Percentiles rank a stretch among this genome's conserved stretches.
Evolutionary conservation across 2,888 invertebrate species (phyloP).

Genomic region (Dicyrtomina minuta): DNA sequence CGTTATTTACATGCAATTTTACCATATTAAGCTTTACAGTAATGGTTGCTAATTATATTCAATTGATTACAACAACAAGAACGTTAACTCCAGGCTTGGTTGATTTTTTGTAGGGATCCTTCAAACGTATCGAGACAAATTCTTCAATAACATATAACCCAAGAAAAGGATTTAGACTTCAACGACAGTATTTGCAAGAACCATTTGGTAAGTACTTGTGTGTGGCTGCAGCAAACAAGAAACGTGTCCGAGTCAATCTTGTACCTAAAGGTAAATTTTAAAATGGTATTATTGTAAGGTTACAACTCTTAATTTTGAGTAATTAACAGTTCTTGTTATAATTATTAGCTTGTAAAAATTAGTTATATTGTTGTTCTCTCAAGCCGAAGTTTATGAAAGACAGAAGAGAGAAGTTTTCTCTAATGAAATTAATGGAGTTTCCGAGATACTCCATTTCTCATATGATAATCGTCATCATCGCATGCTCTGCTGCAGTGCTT

Average conservation of each 20-base stretch:
- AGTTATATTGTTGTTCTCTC: too few species aligned
- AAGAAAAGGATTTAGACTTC: constrained; percentile 44
- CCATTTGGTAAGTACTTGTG: constrained; percentile 48
- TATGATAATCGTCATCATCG: constrained; percentile 46
- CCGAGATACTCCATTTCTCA: constrained; percentile 38
- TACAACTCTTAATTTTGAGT: too few species aligned
- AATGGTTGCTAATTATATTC: too few species aligned
- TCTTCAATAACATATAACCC: constrained; percentile 43
- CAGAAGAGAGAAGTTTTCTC: background rate
- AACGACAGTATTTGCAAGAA: constrained; percentile 36
- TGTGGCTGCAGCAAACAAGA: constrained; percentile 37
- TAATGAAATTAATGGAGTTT: constrained; percentile 1
- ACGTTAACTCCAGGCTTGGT: too few species aligned
- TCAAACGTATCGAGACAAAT: constrained; percentile 36
- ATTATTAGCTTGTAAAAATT: too few species aligned
- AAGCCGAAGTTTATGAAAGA: background rate
- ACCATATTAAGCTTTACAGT: too few species aligned
- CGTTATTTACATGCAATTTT: too few species aligned
- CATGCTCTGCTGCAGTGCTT: constrained; percentile 33
- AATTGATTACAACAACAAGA: too few species aligned
- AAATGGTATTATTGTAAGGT: background rate
- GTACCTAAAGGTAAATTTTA: constrained; percentile 41
- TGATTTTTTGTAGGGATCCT: constrained; percentile 38
- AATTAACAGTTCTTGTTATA: too few species aligned
- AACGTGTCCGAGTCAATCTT: constrained; percentile 41